phyloP scores from a whole-genome alignment of 2,113 vertebrate species.

The Pelvicachromis taeniatus region DNA sequence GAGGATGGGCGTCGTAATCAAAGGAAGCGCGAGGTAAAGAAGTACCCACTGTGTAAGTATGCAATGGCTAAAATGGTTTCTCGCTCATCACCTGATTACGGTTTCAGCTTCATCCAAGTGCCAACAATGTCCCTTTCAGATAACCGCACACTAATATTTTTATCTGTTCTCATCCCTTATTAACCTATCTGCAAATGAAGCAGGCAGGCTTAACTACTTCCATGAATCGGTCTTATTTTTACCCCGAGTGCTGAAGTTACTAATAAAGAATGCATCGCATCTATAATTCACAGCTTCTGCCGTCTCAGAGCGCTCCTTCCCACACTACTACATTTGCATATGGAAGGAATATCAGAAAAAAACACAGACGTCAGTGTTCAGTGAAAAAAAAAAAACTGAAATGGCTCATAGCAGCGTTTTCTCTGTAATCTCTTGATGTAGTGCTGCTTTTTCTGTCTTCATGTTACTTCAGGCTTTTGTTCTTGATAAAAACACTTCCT shows the following conservation, averaged over 20 bases:
- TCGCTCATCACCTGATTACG: background rate
- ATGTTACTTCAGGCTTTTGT: background rate
- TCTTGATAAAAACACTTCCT: background rate
- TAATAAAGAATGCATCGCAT: constrained; percentile 15
- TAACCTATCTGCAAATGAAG: background rate
- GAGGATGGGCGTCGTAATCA: background rate
- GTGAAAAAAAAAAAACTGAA: background rate
- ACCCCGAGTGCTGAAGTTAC: background rate
- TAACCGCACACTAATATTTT: background rate
- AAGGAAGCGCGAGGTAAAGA: background rate
- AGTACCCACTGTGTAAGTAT: background rate
- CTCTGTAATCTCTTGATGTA: background rate
- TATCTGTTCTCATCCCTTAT: background rate
- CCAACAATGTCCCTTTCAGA: background rate
- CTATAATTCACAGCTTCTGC: constrained; percentile 23
- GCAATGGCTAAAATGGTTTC: background rate
- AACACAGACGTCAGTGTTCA: background rate
- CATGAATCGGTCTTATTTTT: background rate
- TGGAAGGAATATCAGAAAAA: background rate
- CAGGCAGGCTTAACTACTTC: background rate
- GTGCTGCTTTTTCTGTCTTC: background rate
- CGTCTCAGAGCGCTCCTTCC: background rate
- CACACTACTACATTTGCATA: background rate
- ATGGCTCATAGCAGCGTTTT: background rate
- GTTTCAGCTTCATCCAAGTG: background rate